Base-by-base conservation (phyloP, 2,113 vertebrate species). In the Rhinolophus ferrumequinum region DNA sequence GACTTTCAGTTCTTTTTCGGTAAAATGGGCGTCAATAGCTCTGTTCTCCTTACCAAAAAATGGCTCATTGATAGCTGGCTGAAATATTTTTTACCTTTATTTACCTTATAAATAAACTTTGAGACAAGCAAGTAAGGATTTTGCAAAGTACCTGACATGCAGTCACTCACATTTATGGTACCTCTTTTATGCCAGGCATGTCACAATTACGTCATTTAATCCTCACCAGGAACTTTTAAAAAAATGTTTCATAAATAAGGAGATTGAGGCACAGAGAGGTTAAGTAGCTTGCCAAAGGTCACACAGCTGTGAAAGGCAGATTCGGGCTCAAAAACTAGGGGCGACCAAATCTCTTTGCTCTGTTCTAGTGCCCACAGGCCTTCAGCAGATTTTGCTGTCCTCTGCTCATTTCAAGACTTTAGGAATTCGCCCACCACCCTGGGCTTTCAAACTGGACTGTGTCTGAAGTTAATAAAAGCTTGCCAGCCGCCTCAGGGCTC, bases 131-230 rank as follows among this genome's bases (percentile, higher is more conserved):
- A 13, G 19, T 21, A 60, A 54, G 64, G 79, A 38, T 26, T 6
- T 30, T 73, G 69, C 15, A 3, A 52, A 54, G 52, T 30, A 0
- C 7, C 26, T 38, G 69, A 4, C 1, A 2, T 3, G 3, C 0
- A 21, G 8, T 21, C 28, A 38, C 21, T 4, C 30, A 30, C 14
- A 24, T 4, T 13, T 41, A 19, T 0, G 8, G 7, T 13, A 4
- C 6, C 15, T 5, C 2, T 33, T 28, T 75, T 6, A 2, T 8
- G 9, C 8, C 18, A 56, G 18, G 62, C 2, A 15, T 16, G 26
- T 64, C 19, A 11, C 9, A 10, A 4, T 54, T 0, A 52, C 83
- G 19, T 93, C 47, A 60, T n/a, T 16, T 11, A 14, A 54, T 38
- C 14, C 47, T 47, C 5, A 41, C 7, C n/a, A 1, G 30, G 3